Base-by-base conservation (phyloP, 2,113 vertebrate species). In the Catharus bicknelli region DNA sequence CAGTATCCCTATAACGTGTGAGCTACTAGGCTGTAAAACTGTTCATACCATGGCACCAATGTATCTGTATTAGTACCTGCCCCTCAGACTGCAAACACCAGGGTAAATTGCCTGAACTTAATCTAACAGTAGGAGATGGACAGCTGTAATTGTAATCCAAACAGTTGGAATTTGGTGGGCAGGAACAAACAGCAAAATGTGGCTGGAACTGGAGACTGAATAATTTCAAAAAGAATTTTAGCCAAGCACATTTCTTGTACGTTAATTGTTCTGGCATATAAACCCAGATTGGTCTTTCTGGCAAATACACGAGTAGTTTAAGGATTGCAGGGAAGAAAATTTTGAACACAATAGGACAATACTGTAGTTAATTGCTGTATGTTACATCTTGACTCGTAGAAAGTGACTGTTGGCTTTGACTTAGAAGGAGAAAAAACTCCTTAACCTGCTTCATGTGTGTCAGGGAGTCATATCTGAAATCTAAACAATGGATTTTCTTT, bases 401-500 rank as follows among this genome's bases (percentile, higher is more conserved):
- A 51, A 58, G 19, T 5, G 16, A 59, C 30, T 8, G 25, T 3
- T 82, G 73, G n/a, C 58, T 87, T 67, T 29, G n/a, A 59, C 19
- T 23, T 40, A 45, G 69, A 43, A 63, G 15, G 11, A n/a, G 16
- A 27, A 47, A 42, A 47, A 55, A 34, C 13, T 0, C 9, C 8
- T n/a, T 32, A 17, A 34, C 5, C 12, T 36, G 1, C 18, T 72
- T 66, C 2, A 8, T 29, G 26, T 47, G 22, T 27, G 5, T 42
- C 2, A 1, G 12, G 32, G 36, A 45, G 16, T 32, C 6, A 3
- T 9, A 15, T 10, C 6, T 17, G 29, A 40, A 54, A 34, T 29
- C 74, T 90, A 38, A 86, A n/a, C 2, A 42, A 82, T 82, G 59
- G 19, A 25, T 95, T 90, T 93, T 95, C 78, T 90, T 97, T 96